Conservation (phyloP, 53 echinoderm and acorn worm species). For the Arbacia lixula region DNA sequence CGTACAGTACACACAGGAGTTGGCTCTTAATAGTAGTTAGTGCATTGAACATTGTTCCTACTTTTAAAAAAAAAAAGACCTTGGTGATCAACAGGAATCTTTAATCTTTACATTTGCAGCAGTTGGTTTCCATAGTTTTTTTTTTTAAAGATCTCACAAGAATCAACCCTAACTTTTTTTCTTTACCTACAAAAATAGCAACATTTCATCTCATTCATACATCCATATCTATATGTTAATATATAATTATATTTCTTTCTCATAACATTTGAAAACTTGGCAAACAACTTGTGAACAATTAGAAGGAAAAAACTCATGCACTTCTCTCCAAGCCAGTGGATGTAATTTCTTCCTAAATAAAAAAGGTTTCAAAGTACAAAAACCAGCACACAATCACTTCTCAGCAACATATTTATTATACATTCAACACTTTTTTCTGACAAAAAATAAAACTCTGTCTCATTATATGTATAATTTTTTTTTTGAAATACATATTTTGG, state of each 20-base stretch:
- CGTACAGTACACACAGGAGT: background rate
- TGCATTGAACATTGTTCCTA: slow-evolving; percentile 22
- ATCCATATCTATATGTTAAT: slow-evolving; percentile 44
- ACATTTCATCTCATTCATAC: slow-evolving; percentile 41
- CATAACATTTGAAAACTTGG: slow-evolving; percentile 54
- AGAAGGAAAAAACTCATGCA: slow-evolving; percentile 39
- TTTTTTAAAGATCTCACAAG: slow-evolving; percentile 22
- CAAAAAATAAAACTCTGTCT: slow-evolving; percentile 55
- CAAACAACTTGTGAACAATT: slow-evolving; percentile 42
- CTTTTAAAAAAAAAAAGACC: background rate
- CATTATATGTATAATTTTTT: slow-evolving; percentile 4
- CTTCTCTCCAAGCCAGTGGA: slow-evolving; percentile 47
- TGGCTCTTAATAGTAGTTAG: slow-evolving; percentile 9
- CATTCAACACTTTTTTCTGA: slow-evolving; percentile 31
- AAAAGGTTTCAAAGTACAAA: slow-evolving; percentile 52
- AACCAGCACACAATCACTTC: slow-evolving; percentile 61
- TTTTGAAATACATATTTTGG: slow-evolving; percentile 57
- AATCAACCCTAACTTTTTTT: slow-evolving; percentile 44
- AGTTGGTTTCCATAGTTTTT: background rate
- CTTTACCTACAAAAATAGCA: slow-evolving; percentile 62
- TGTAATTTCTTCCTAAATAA: slow-evolving; percentile 12
- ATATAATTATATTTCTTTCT: slow-evolving; percentile 56
- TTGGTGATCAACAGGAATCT: slow-evolving; percentile 21
- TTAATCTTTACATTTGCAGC: slow-evolving; percentile 49
- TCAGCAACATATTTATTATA: slow-evolving; percentile 53